Evolutionary conservation across 2,113 vertebrate genomes (phyloP), one percentile per base, ranked within the genome.

Genomic region (Oryzias javanicus): DNA sequence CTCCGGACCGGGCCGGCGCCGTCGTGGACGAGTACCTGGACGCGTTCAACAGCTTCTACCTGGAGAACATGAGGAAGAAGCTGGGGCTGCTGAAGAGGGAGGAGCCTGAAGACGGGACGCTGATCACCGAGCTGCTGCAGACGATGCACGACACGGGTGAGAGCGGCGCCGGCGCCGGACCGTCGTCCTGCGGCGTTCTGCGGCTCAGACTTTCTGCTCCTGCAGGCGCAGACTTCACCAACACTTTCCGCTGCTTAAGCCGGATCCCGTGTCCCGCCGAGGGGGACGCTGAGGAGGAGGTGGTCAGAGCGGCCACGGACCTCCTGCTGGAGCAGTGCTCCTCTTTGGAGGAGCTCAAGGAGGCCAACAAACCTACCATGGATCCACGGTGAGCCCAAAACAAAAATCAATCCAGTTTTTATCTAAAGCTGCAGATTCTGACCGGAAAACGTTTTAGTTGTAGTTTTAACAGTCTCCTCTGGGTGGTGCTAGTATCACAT

Each of bases 181-280:
- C 18, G 6, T 56, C 12, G 14, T 7, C 22, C 0, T 8, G 35
- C 19, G 13, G 8, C 29, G 35, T 12, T 35, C 35, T 13, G 35
- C 35, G 3, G 35, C 35, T 35, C 35, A 35, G 3, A 10, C 1
- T 2, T 35, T 8, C 35, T 35, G 2, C 10, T 35, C 35, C 35
- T 76, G 27, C 80, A 99, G 97, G 96, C 46, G 94, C 94, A 0
- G 97, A 99, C 80, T 99, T 99, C 82, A 98, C 97, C 22, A 99
- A 99, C 87, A 93, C 92, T 13, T 99, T 99, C 87, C 90, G 78
- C 51, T 85, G 91, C 68, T 89, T 99, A 78, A 95, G 94, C 83
- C 90, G 91, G 51, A 94, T 94, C 74, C 86, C 90, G 1, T 86
- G 80, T 61, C 89, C 89, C 14, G 40, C 52, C 1, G 84, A 81